phyloP scores from a whole-genome alignment of 2,888 invertebrate genomes.

The Globia sparganii region DNA sequence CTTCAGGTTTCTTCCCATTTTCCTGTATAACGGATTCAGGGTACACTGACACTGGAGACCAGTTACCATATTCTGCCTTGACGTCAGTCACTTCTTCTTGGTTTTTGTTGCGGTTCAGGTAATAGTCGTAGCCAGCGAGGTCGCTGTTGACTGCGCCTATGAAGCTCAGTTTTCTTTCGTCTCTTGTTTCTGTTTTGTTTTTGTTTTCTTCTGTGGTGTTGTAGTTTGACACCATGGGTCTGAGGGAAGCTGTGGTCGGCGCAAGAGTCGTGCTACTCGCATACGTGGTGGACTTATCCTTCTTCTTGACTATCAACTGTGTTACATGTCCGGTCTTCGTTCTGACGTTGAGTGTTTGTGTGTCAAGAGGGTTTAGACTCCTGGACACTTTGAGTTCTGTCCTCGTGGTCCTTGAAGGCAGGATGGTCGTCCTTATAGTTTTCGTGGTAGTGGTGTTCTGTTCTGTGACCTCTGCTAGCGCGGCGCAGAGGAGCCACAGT shows the following conservation, averaged over 20 bases:
- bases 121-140: constrained; percentile 88
- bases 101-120: constrained; percentile 84
- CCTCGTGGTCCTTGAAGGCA: constrained; percentile 91
- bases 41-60: constrained; percentile 89
- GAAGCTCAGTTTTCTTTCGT: constrained; percentile 86
- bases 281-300: constrained; percentile 89
- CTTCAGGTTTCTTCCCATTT: constrained; percentile 82
- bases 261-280: constrained; percentile 74
- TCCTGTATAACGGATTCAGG: constrained; percentile 88
- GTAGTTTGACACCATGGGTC: constrained; percentile 72
- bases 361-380: constrained; percentile 94
- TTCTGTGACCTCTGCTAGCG: constrained; percentile 78
- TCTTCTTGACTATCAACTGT: constrained; percentile 94
- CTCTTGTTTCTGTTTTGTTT: constrained; percentile 85
- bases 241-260: constrained; percentile 82
- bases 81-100: constrained; percentile 85
- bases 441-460: constrained; percentile 85
- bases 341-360: constrained; percentile 94
- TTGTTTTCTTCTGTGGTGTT: constrained; percentile 79
- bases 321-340: constrained; percentile 94
- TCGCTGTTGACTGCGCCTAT: constrained; percentile 83
- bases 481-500: constrained; percentile 80
- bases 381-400: constrained; percentile 94
- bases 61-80: constrained; percentile 89
- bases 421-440: constrained; percentile 84